phyloP scores from a whole-genome alignment of 2,888 invertebrate species.

The Patella ulyssiponensis region DNA sequence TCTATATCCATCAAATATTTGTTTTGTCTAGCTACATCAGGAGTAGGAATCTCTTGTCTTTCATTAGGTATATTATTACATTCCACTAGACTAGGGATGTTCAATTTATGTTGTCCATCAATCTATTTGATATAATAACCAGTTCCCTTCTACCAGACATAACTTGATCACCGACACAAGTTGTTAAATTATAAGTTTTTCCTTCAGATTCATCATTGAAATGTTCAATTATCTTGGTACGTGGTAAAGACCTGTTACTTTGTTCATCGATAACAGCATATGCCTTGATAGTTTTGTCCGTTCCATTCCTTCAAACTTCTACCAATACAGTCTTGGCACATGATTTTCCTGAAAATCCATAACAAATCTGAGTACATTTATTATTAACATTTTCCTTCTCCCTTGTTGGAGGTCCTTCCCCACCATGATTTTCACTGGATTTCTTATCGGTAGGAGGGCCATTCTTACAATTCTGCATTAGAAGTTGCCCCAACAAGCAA shows the following conservation, averaged over 20 bases:
- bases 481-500: slow-evolving; percentile 18
- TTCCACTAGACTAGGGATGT: slow-evolving; percentile 17
- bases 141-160: slow-evolving; percentile 25
- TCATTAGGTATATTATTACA: slow-evolving; percentile 25
- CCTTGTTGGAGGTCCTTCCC: slow-evolving; percentile 12
- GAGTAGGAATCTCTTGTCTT: not conserved
- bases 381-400: not conserved
- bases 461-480: not conserved
- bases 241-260: slow-evolving; percentile 29
- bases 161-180: slow-evolving; percentile 17
- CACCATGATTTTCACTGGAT: slow-evolving; percentile 19
- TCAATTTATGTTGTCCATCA: not conserved
- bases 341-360: slow-evolving; percentile 23
- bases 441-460: not conserved
- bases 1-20: too few species aligned
- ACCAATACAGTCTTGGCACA: slow-evolving; percentile 30
- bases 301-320: slow-evolving; percentile 16
- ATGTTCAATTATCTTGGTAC: slow-evolving; percentile 19
- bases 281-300: slow-evolving; percentile 6
- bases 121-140: slow-evolving; percentile 24
- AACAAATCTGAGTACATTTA: slow-evolving; percentile 29
- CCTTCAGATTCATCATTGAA: slow-evolving; percentile 1
- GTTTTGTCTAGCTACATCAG: too few species aligned
- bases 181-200: slow-evolving; percentile 19
- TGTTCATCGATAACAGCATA: slow-evolving; percentile 38